Evolutionary conservation across 2,797 vertebrate genomes (phyloP), one percentile per base, ranked within the genome.

Genomic region (Halcyon chelicuti): DNA sequence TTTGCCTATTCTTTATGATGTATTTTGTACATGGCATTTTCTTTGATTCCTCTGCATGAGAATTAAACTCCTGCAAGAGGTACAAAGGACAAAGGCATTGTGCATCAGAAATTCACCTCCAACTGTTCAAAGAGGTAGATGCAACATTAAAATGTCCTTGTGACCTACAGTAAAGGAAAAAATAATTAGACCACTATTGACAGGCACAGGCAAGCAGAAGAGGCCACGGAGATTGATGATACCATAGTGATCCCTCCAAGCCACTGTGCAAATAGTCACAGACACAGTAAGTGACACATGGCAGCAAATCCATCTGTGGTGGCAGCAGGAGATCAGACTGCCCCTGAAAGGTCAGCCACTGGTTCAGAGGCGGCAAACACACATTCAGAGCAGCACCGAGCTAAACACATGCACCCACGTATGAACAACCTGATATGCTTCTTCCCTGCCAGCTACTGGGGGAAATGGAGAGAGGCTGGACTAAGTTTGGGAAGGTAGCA

Each of bases 391-490:
- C 10, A 54, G 31, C 47, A 23, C 8, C 23, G 28, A 78, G 44
- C 7, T 62, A n/a, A 79, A 52, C 14, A 31, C 1, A 0, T 0
- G 0, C 2, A 1, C 10, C 25, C 18, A 44, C 0, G 0, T 8
- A n/a, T 0, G 4, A 66, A n/a, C 5, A 40, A n/a, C 8, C 8
- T 35, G 22, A 7, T 15, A 3, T 6, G 5, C 4, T 60, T 63
- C 76, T 66, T 23, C 15, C 12, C 9, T 5, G 5, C 3, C 57
- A 40, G n/a, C 33, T 66, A 3, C 44, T 6, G 20, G 25, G 9
- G 14, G 18, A 44, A 29, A 63, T 14, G 17, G 35, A 54, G 8
- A 57, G 23, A 57, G 7, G 17, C 5, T 26, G 47, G 42, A 28
- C 5, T 55, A 14, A 10, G 5, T 58, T 25, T 57, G 49, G 47